Percentiles rank a stretch among this genome's conserved stretches.
Conservation (phyloP, 92 coral and sea anemone species). For the Siderastrea radians region DNA sequence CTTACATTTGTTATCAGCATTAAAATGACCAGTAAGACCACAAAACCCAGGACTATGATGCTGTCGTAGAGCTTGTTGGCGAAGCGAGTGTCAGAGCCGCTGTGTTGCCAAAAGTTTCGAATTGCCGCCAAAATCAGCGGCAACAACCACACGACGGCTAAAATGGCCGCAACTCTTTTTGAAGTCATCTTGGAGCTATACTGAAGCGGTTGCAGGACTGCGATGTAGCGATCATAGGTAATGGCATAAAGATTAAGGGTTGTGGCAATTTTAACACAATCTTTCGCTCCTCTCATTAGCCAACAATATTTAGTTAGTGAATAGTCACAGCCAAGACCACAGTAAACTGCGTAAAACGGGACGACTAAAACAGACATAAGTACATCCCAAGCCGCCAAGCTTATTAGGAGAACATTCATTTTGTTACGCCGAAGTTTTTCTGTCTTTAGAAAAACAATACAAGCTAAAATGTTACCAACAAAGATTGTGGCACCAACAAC, state of each 20-base stretch:
- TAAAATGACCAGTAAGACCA: slow-evolving; percentile 2
- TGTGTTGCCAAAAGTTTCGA: slow-evolving; percentile 74
- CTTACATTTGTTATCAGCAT: slow-evolving; percentile 31
- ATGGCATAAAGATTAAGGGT: slow-evolving; percentile 68
- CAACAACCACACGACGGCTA: slow-evolving; percentile 55
- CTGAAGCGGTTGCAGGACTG: slow-evolving; percentile 61
- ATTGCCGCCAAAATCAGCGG: slow-evolving; percentile 62
- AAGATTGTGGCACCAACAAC: slow-evolving; percentile 47
- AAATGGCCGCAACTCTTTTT: slow-evolving; percentile 40
- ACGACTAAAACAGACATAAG: slow-evolving; percentile 61
- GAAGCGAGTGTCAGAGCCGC: slow-evolving; percentile 4
- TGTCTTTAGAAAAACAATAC: slow-evolving; percentile 56
- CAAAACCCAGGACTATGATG: slow-evolving; percentile 28
- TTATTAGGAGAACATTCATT: slow-evolving; percentile 65
- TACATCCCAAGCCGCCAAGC: slow-evolving; percentile 65
- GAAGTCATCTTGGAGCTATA: slow-evolving; percentile 59
- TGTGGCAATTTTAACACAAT: slow-evolving; percentile 54
- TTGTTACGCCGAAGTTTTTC: slow-evolving; percentile 46
- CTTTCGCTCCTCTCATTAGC: slow-evolving; percentile 71
- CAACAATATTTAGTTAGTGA: slow-evolving; percentile 45
- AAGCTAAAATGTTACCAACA: slow-evolving; percentile 60
- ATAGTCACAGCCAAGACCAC: slow-evolving; percentile 55
- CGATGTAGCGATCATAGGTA: slow-evolving; percentile 71
- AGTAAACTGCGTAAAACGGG: slow-evolving; percentile 66
- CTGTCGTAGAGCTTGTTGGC: slow-evolving; percentile 43